Evolutionary conservation across 2,113 vertebrate genomes (phyloP).

Genomic region (Pardalotus punctatus): DNA sequence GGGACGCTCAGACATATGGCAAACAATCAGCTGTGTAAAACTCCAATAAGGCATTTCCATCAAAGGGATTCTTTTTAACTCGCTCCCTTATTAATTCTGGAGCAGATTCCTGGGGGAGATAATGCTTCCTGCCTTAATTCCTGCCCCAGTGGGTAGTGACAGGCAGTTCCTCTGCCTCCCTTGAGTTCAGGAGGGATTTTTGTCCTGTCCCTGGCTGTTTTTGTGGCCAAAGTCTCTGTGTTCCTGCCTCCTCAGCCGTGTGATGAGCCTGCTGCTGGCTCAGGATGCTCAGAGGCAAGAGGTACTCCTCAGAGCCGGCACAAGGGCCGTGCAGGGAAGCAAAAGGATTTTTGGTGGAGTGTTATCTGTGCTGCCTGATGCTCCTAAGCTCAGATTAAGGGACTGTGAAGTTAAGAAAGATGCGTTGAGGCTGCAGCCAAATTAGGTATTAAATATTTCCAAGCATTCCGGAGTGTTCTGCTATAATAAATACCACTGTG

Average conservation of each 20-base stretch:
- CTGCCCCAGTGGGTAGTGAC: not conserved
- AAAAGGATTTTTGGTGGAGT: slow-evolving; percentile 14
- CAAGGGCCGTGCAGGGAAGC: not conserved
- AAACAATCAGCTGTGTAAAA: not conserved
- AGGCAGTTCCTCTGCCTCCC: not conserved
- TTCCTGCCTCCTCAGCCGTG: not conserved
- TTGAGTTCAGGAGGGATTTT: not conserved
- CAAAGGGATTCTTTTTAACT: slow-evolving; percentile 5
- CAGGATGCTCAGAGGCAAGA: not conserved
- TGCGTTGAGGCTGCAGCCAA: slow-evolving; percentile 38
- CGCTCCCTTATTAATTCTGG: not conserved
- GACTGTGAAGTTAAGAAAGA: slow-evolving; percentile 31
- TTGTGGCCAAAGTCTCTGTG: not conserved
- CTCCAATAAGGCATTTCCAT: not conserved
- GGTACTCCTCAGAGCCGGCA: not conserved
- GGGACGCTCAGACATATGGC: not conserved
- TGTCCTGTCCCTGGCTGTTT: not conserved
- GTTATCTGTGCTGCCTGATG: slow-evolving; percentile 41
- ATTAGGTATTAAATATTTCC: slow-evolving; percentile 60
- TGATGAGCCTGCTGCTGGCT: not conserved
- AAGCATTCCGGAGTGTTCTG: slow-evolving; percentile 27
- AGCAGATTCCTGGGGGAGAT: not conserved
- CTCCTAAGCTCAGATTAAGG: slow-evolving; percentile 51
- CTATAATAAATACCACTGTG: slow-evolving; percentile 8
- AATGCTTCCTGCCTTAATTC: slow-evolving; percentile 4